A percentile compares a stretch with the other conserved stretches of the same genome.
phyloP scores from a whole-genome alignment of 1,140 invertebrate genomes.

The Euglossa dilemma region DNA sequence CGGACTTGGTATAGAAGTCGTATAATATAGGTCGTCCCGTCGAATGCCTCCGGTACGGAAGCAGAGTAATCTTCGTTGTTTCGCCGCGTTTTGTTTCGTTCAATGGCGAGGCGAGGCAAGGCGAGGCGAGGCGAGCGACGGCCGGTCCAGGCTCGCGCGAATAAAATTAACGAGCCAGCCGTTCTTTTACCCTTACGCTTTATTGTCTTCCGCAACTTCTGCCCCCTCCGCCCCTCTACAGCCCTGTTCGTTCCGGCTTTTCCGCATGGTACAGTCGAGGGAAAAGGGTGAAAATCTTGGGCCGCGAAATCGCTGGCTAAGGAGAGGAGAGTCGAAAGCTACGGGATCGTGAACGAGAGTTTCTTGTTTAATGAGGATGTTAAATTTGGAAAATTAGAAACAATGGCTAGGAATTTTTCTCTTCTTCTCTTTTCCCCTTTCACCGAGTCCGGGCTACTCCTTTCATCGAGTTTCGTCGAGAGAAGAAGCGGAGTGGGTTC shows the following conservation, averaged over 20 bases:
- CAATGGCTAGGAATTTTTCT: too few relatives aligned
- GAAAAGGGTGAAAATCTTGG: background rate
- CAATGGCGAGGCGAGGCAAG: conserved; percentile 32
- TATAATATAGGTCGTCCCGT: conserved; percentile 53
- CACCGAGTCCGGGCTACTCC: too few relatives aligned
- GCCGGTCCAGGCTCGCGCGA: conserved; percentile 30
- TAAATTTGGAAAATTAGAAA: background rate
- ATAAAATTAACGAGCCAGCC: conserved; percentile 55
- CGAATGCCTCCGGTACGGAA: conserved; percentile 53
- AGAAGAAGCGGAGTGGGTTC: too few relatives aligned
- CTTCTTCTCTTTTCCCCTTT: too few relatives aligned
- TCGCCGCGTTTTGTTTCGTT: conserved; percentile 51
- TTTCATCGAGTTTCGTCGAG: too few relatives aligned
- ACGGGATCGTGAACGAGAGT: background rate
- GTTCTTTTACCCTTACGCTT: conserved; percentile 38
- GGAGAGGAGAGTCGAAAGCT: too few relatives aligned
- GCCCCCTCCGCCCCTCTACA: background rate
- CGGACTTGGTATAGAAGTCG: conserved; percentile 25
- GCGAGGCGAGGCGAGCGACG: conserved; percentile 10
- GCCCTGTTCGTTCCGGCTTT: background rate
- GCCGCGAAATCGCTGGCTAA: background rate
- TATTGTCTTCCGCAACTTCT: conserved; percentile 39
- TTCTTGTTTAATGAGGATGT: conserved; percentile 3
- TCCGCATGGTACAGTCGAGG: background rate
- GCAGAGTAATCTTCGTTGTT: conserved; percentile 54